Evolutionary conservation across 2,888 invertebrate genomes (phyloP).

Genomic region (Glyphotaelius pellucidus): DNA sequence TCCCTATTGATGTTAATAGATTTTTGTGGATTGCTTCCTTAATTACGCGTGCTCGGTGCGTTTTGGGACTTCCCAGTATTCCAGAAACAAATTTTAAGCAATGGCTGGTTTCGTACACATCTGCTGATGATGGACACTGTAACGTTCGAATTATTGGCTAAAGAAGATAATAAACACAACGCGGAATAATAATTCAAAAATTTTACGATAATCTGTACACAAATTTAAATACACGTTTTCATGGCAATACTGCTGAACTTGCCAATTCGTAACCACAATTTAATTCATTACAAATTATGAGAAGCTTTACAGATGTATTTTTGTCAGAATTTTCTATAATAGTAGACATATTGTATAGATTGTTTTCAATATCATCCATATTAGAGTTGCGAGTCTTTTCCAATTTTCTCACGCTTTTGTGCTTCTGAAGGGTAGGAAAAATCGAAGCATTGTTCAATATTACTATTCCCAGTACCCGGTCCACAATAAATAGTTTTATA

Average conservation of each 20-base stretch:
- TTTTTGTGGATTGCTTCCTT: no score
- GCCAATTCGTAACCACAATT: neutral
- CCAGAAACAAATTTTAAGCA: no score
- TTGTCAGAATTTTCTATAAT: neutral
- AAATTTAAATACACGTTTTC: neutral
- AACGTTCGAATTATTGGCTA: no score
- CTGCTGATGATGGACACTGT: no score
- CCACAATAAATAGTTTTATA: neutral
- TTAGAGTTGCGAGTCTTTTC: neutral
- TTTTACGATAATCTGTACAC: no score
- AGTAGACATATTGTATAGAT: neutral
- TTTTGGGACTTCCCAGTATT: no score
- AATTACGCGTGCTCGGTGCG: no score
- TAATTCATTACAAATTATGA: neutral
- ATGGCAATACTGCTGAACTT: neutral
- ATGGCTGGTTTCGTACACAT: no score
- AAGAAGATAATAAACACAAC: no score
- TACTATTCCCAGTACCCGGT: neutral
- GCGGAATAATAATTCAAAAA: no score
- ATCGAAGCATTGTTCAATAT: constrained; percentile 12
- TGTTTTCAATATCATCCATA: neutral
- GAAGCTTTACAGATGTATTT: neutral
- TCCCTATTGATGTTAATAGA: no score
- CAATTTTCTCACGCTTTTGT: constrained; percentile 27
- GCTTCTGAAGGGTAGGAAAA: constrained; percentile 13